Evolutionary conservation across 2,797 vertebrate genomes (phyloP).

Genomic region (Danio tinwini): DNA sequence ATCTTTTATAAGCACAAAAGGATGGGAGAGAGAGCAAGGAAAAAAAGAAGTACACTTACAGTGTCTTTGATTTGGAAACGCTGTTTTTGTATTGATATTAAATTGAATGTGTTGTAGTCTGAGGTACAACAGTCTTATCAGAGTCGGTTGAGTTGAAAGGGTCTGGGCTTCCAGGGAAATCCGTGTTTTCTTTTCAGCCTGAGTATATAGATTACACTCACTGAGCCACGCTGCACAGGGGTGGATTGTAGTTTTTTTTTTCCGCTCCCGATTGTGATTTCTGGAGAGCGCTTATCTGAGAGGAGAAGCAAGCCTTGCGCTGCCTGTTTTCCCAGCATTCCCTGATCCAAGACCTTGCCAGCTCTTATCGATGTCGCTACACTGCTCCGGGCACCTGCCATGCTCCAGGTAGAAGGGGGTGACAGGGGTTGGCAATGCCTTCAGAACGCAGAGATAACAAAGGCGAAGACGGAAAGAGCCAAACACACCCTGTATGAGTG

Average conservation of each 20-base stretch:
- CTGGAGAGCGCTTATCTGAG: constrained; percentile 67
- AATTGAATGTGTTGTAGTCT: constrained; percentile 56
- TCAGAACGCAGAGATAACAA: constrained; percentile 28
- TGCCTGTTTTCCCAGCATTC: constrained; percentile 60
- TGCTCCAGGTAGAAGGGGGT: constrained; percentile 32
- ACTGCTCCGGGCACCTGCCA: constrained; percentile 41
- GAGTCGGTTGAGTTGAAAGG: constrained; percentile 57
- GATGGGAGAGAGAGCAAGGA: neutral
- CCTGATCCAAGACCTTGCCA: constrained; percentile 56
- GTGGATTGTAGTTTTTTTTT: constrained; percentile 61
- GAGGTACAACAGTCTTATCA: constrained; percentile 63
- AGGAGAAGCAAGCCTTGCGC: constrained; percentile 41
- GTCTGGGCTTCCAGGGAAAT: constrained; percentile 61
- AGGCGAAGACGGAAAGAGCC: neutral
- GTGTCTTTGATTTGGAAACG: constrained; percentile 62
- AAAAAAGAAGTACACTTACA: constrained; percentile 52
- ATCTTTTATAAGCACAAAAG: constrained; percentile 55
- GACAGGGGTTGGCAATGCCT: constrained; percentile 19
- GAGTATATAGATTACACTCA: constrained; percentile 65
- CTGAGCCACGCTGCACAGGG: constrained; percentile 47
- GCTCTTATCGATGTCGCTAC: constrained; percentile 62
- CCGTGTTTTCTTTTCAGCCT: constrained; percentile 64
- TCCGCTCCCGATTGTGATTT: constrained; percentile 64
- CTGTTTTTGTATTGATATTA: constrained; percentile 58
- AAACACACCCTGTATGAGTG: neutral